Base-by-base conservation (phyloP, 2,113 vertebrate genomes). In the Bolborhynchus lineola region DNA sequence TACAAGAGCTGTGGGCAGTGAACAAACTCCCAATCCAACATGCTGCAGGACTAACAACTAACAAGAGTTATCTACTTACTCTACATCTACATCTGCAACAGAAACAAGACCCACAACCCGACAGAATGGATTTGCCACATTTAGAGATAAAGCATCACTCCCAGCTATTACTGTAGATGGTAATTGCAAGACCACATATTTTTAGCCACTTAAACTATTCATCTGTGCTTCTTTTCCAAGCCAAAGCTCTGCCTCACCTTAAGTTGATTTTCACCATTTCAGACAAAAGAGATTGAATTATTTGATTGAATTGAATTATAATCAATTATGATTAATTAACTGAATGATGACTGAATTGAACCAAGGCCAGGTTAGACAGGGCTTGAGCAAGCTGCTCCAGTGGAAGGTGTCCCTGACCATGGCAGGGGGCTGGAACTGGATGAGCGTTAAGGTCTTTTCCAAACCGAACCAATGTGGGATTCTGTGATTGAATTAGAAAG, bases 31-130 rank as follows among this genome's bases (percentile, higher is more conserved):
- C 41, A 44, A 6, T 8, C 2, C 41, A 69, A 15, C 14, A 5
- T 46, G 10, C 24, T 1, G 16, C n/a, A 70, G n/a, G 4, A 17
- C 13, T 44, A 74, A 33, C 28, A 59, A 12, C 59, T 52, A 52
- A 53, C 26, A 52, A 21, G 31, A 69, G 49, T 37, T 31, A 42
- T 47, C 50, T 3, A 4, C 4, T 31, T 60, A 63, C 65, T 75
- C 2, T 6, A 31, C 9, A 13, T 41, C 46, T 57, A 33, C 55
- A n/a, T 59, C 55, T 59, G 55, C 2, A 69, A 65, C 65, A 39
- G 57, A 52, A 88, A 28, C 19, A n/a, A 68, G 35, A 53, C 13
- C 31, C 53, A 81, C 0, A 0, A 3, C n/a, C 1, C 1, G 2
- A 28, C 33, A 18, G 10, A 53, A 20, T 7, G 31, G 1, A 47